Conservation (phyloP, 2,113 vertebrate genomes). For the Mesembrinibis cayennensis region DNA sequence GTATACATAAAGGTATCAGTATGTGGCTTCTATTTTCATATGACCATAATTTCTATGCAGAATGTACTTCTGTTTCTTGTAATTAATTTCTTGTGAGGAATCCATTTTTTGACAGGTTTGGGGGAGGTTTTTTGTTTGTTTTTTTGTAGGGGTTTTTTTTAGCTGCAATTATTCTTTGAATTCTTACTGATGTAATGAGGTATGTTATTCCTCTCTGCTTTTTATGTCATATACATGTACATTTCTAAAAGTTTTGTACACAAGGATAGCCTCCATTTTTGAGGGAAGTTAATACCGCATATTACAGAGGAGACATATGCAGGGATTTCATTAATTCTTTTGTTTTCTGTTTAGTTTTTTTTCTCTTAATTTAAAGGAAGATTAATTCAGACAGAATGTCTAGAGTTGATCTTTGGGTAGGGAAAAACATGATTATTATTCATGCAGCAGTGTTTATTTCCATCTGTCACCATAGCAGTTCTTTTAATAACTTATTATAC, state of each 20-base stretch:
- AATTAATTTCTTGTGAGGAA: background rate
- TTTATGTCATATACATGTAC: background rate
- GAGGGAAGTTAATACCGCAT: background rate
- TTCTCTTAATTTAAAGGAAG: slow-evolving; percentile 63
- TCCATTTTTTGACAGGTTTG: background rate
- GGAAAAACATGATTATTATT: slow-evolving; percentile 67
- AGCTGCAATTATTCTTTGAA: background rate
- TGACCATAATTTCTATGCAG: background rate
- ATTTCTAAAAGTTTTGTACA: background rate
- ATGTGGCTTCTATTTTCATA: background rate
- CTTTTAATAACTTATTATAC: slow-evolving; percentile 65
- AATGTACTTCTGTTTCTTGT: background rate
- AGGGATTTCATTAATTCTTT: slow-evolving; percentile 26
- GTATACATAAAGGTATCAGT: background rate
- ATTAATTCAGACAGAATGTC: slow-evolving; percentile 71
- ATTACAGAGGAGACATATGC: background rate
- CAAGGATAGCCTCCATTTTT: background rate
- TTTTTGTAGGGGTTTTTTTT: background rate
- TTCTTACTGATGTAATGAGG: background rate
- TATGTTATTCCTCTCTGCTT: background rate
- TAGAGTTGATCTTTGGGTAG: slow-evolving; percentile 66
- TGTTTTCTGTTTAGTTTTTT: slow-evolving; percentile 40
- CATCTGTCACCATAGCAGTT: slow-evolving; percentile 63
- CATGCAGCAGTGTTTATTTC: slow-evolving; percentile 68
- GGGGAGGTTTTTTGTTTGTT: background rate